These are phyloP conservation scores for Trachemys scripta DNA, from an alignment of 2,113 vertebrate species.

Conservation along the genomic window DNA sequence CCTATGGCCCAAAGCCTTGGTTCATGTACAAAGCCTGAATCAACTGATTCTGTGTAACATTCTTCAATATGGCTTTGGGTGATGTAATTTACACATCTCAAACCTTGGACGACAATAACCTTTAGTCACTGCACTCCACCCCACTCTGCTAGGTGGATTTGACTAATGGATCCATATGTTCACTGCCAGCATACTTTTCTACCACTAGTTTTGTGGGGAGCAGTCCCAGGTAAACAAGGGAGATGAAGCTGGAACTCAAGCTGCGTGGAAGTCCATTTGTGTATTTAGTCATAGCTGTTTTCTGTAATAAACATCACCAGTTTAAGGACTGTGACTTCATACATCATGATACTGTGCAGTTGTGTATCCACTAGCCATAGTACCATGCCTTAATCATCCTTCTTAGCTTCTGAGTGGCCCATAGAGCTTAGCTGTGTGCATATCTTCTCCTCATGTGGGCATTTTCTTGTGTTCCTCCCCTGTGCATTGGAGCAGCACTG, in stretches of 20 bases:
- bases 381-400: not conserved
- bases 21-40: conserved; percentile 20
- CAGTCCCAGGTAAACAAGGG: not conserved
- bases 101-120: not conserved
- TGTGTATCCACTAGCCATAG: not conserved
- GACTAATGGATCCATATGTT: not conserved
- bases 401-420: not conserved
- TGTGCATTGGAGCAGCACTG: not conserved
- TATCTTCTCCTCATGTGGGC: no score
- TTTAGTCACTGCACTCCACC: not conserved
- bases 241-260: not conserved
- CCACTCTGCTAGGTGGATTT: not conserved
- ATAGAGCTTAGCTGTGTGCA: no score
- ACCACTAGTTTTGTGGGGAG: not conserved
- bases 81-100: not conserved
- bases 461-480: not conserved
- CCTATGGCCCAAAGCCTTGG: not conserved
- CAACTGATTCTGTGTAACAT: not conserved
- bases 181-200: not conserved
- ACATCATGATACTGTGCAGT: not conserved
- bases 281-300: not conserved
- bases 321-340: not conserved
- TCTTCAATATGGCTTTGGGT: not conserved
- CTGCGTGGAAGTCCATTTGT: not conserved
- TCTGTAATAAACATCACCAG: not conserved